Base-by-base conservation (phyloP, 2,888 invertebrate species). In the Orthosia cruda region DNA sequence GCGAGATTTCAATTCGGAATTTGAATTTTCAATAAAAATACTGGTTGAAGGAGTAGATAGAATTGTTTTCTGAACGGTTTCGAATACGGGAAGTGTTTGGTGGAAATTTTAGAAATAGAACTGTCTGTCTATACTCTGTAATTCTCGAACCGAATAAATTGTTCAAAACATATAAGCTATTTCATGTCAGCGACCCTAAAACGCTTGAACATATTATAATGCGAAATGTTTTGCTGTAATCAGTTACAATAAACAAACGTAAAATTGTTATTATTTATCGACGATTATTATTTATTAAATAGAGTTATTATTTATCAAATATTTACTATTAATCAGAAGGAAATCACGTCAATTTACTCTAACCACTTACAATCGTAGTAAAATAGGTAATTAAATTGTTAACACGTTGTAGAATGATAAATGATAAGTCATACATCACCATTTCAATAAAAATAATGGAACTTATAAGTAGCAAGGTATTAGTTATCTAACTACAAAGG, bases 1-100 rank as follows among this genome's bases (percentile, higher is more conserved):
- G 32, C 12, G 26, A 49, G 40, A 71, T 52, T 69, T 52, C 57
- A 54, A 65, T 73, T 68, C 18, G 15, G 13, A 58, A 83, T 80
- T 68, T 65, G 16, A 84, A 74, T 70, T 80, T 69, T 45, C 26
- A 67, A 59, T 74, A 59, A 57, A 75, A 65, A 59, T 58, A 59
- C 26, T 15, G 49, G 13, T 26, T 52, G 32, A 45, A 62, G 18
- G n/a, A 58, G 3, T 57, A 57, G 47, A 40, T 23, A n/a, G 20
- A 63, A 32, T 15, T 23, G 16, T 50, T 50, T 66, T 52, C 23
- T 15, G 26, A 57, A 62, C 18, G 16, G 7, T 18, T 68, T 55
- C 1, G 26, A 64, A 68, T 68, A 13, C 11, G 47, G 20, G 45
- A 54, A 23, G n/a, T 1, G 4, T 20, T 50, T 12, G 3, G 7